Base-by-base conservation (phyloP, 2,797 vertebrate genomes). In the Paratrypauchen microcephalus region DNA sequence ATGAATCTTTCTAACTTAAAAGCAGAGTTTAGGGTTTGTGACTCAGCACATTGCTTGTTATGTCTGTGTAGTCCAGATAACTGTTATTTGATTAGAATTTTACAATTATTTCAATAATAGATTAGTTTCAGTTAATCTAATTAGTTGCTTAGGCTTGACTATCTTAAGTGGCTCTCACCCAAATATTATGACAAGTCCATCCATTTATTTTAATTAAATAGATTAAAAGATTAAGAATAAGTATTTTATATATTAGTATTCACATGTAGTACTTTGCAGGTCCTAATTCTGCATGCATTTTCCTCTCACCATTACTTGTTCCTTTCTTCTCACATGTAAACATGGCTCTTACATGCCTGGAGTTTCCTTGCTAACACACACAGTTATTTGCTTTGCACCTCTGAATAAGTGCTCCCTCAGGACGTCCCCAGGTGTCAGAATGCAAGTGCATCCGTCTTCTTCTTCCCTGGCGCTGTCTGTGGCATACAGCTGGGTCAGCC, bases 341-440 rank as follows among this genome's bases (percentile, higher is more conserved):
- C 30, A 45, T 18, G 54, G 66, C 59, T 62, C 45, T 70, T 70
- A 74, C 13, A 55, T 55, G 52, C 67, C 66, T 68, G 1, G 9
- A 65, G 70, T 83, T 78, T 83, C 59, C 57, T 74, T 75, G 68
- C 72, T 19, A 80, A 81, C 83, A 70, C 83, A 70, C 72, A 77
- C 69, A 15, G 73, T 23, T 85, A 83, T 91, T 87, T 86, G 82
- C 75, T 76, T 65, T 76, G 75, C 19, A 3, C 70, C 79, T 61
- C 23, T 66, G 68, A 78, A 6, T 81, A 81, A 83, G 73, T 36
- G 79, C 76, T 84, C 83, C 82, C 74, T 8, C 0, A 76, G 83
- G 79, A 77, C 59, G 57, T 60, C 78, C 76, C 12, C 11, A 76
- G 76, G 78, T 82, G 9, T 70, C 74, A 65, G 60, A 76, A 78